Base-by-base conservation (phyloP, 2,113 vertebrate species). In the Gasterosteus nipponicus region DNA sequence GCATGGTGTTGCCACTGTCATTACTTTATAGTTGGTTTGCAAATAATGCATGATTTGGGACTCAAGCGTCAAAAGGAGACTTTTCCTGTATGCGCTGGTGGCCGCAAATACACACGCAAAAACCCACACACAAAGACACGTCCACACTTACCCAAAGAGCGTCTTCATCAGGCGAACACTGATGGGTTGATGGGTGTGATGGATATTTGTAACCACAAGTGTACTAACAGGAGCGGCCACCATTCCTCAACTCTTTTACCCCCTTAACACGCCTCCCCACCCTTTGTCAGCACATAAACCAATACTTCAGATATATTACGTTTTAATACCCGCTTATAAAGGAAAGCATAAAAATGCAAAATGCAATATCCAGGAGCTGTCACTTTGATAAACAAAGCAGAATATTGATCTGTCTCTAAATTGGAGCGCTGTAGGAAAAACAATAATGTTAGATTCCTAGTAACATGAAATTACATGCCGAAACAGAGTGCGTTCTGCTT, bases 241-340 rank as follows among this genome's bases (percentile, higher is more conserved):
- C 90, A 93, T 94, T 93, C 85, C 90, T 94, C 92, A 94, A 92
- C 83, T 84, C 87, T 92, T 93, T 94, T 92, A 91, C 80, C 76
- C 89, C 88, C 93, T 94, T 95, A 93, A 93, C 89, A 92, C 70
- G 85, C 89, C 93, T 92, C 91, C 89, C 81, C 83, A 79, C 88
- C 86, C 87, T 88, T 90, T 92, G 91, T 93, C 93, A 93, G 91
- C 91, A 89, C 92, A 93, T 94, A 94, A 94, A 92, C 84, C 74
- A 63, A 79, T 83, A 87, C 90, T 89, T 89, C 89, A 90, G 92
- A 94, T 93, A 91, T 94, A 93, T 94, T 93, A 93, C 92, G 88
- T 93, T 95, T 94, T 94, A 94, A 95, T 94, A 93, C 92, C 85
- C 87, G 87, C 92, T 94, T 94, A 93, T 93, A 94, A 94, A 94